Base-by-base conservation (phyloP, 2,113 vertebrate species). In the Alligator sinensis region DNA sequence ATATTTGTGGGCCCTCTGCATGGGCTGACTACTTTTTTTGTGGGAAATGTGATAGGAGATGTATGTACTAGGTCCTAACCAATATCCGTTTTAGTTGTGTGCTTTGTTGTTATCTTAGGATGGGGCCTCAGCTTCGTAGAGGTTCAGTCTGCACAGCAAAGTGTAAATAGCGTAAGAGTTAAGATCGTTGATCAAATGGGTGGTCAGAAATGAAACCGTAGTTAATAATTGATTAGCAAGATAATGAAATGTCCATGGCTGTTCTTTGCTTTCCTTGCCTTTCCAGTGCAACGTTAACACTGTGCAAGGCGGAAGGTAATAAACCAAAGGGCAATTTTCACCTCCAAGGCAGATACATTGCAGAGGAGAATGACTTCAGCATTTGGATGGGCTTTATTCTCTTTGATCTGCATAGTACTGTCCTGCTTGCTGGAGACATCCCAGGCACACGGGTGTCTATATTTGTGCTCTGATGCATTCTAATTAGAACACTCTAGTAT, bases 191-290 rank as follows among this genome's bases (percentile, higher is more conserved):
- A 87, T 94, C 96, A 83, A 4, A n/a, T 3, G 34, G 87, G 55
- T 2, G 1, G 78, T 92, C 79, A 82, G 83, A 22, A 74, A 6
- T 55, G 64, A 70, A 87, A 9, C 38, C 0, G 0, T 2, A 0
- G 94, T 97, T 96, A 97, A 97, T 96, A 58, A 97, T 96, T 97
- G 92, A 91, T 94, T 2, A 63, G 82, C 5, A 95, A 92, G 94
- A 86, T 87, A 91, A 93, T 21, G 79, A 70, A 54, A 3, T 1
- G 7, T 78, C 90, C 18, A 13, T 30, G 82, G 75, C 84, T 11
- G 9, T 83, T 16, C 81, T 11, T 82, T 60, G 91, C 92, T 60
- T 24, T 34, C 17, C 59, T 76, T 21, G 68, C 77, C 72, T 63
- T 58, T 47, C 13, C 75, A 1, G 62, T 2, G 89, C 61, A 27